Base-by-base conservation (phyloP, 2,113 vertebrate species). In the Atherinomorus stipes region DNA sequence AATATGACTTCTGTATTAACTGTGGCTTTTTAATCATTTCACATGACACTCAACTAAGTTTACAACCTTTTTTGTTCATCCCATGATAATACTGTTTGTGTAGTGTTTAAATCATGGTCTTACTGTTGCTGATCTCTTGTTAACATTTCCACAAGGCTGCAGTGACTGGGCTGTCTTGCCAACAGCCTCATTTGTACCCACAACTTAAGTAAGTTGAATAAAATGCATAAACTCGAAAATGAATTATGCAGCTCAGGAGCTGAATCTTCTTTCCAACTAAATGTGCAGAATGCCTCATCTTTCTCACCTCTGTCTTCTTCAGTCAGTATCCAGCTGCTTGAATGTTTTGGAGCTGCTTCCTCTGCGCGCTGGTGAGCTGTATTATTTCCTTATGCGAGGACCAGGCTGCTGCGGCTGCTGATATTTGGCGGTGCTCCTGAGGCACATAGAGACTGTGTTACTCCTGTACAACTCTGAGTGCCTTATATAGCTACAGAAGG, bases 401-500 rank as follows among this genome's bases (percentile, higher is more conserved):
- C 12, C 63, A 7, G 34, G 70, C 65, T 64, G 56, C 51, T 61
- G 73, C 67, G 60, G 65, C 53, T 66, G 66, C 68, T 79, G 80
- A 59, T 56, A 31, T 76, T 66, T 90, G 89, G 81, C 83, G 59
- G 26, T 38, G 68, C 66, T 84, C 76, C 78, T 84, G 78, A n/a
- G 58, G 79, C 66, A 26, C 76, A 79, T 15, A 71, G 74, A 59
- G 83, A 68, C 83, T 85, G 80, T 82, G 83, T 69, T 37, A 70
- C 67, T 85, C 22, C 67, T 42, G 70, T 59, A 82, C 79, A 60
- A 53, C 81, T 75, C 80, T 16, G 71, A 78, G 83, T 9, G 85
- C 91, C 92, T 95, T 95, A 92, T 95, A 95, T 94, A 94, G 66
- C 66, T 23, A 15, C 91, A 88, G 87, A 88, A 84, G 87, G 88